Conservation (phyloP, 2,888 invertebrate species). For the Ptilodon capucinus region DNA sequence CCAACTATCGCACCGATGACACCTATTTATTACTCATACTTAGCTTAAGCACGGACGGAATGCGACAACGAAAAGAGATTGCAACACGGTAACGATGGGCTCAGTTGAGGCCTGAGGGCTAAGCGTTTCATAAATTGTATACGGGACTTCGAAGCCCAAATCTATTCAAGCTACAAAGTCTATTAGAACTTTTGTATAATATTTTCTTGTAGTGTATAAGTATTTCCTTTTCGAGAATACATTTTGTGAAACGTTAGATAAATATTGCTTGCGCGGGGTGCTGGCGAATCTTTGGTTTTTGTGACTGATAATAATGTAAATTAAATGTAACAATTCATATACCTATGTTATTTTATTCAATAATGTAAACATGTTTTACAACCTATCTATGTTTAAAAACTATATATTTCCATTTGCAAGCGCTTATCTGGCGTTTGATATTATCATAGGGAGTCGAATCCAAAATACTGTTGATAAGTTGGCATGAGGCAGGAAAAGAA, state of each 20-base stretch:
- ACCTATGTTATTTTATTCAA: slow-evolving; percentile 34
- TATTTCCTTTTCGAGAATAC: slow-evolving; percentile 57
- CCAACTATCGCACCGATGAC: slow-evolving; percentile 43
- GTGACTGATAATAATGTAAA: slow-evolving; percentile 62
- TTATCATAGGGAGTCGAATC: no score
- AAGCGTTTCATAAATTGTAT: slow-evolving; percentile 74
- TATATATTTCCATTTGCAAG: no score
- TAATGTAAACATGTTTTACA: not conserved
- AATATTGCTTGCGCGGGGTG: slow-evolving; percentile 58
- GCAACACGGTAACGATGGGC: slow-evolving; percentile 36
- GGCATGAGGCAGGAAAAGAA: no score
- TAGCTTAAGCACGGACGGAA: slow-evolving; percentile 72
- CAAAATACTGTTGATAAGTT: no score
- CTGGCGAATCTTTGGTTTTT: slow-evolving; percentile 61
- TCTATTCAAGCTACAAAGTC: slow-evolving; percentile 30
- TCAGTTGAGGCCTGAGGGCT: slow-evolving; percentile 36
- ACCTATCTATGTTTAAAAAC: not conserved
- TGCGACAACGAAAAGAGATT: slow-evolving; percentile 52
- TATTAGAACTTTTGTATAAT: slow-evolving; percentile 70
- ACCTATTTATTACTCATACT: slow-evolving; percentile 62
- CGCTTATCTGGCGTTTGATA: no score
- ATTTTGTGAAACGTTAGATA: slow-evolving; percentile 77
- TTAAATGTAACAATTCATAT: slow-evolving; percentile 68
- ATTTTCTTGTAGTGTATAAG: slow-evolving; percentile 74
- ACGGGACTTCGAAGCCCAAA: slow-evolving; percentile 64